Base-by-base conservation (phyloP, 2,888 invertebrate species). In the Lumbricus terrestris region DNA sequence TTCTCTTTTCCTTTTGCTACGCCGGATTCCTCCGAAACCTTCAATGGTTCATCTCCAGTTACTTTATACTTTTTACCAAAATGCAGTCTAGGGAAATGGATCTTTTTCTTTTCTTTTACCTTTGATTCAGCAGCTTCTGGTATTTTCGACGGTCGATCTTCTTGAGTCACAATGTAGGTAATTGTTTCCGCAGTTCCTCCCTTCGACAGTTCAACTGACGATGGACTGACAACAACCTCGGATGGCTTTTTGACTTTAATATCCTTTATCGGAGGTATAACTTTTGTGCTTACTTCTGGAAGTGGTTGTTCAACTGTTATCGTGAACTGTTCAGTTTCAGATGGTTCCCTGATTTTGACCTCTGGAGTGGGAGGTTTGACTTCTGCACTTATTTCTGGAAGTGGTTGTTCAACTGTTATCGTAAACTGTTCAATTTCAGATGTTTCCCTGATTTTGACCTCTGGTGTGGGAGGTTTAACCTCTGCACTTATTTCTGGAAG, bases 271-370 rank as follows among this genome's bases (percentile, higher is more conserved):
- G 69, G 29, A 13, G n/a, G 29, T n/a, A n/a, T 13, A n/a, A n/a
- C 69, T 69, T 69, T 69, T 69, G 69, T 69, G n/a, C 69, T 69
- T 69, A 69, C 69, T 69, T 69, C 69, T n/a, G 69, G 69, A 69
- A 69, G 69, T n/a, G 69, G 69, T 8, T 69, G 4, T 69, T 69
- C 69, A 69, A n/a, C 69, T 69, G 69, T 69, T 69, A 69, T 69
- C n/a, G 69, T 69, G 29, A 69, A 13, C n/a, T 69, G 69, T 69
- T 69, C n/a, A 69, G n/a, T n/a, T 6, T 69, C 69, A n/a, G 69
- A 69, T 69, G 69, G 69, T 69, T 69, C 37, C 18, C 85, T 33
- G 85, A 37, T 37, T 6, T 34, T 35, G 5, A 85, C 35, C 23
- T 85, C 35, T 16, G 34, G 18, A 23, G 85, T 85, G 34, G 35